Percentiles rank a stretch among this genome's conserved stretches.
These are phyloP conservation scores for Xylocampa areola DNA, from an alignment of 2,888 invertebrate genomes.

Conservation along the genomic window DNA sequence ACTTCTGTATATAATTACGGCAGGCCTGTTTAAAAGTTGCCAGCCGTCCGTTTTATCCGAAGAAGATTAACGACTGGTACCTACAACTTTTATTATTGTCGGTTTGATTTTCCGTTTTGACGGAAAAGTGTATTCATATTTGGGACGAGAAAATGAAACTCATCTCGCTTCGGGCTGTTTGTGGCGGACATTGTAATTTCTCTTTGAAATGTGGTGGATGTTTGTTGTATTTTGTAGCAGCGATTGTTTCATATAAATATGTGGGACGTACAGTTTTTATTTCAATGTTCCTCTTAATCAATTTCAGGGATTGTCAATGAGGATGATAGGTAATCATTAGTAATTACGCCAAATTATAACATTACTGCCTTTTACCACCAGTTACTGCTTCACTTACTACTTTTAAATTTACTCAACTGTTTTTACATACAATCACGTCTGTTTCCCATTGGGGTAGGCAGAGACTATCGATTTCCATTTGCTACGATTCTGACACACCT, in stretches of 20 bases:
- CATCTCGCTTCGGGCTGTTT: slow-evolving; percentile 24
- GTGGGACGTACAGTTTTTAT: background rate
- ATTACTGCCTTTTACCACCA: too few relatives aligned
- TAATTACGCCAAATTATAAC: too few relatives aligned
- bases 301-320: too few relatives aligned
- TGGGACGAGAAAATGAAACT: slow-evolving; percentile 22
- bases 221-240: background rate
- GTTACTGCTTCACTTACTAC: too few relatives aligned
- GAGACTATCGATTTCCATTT: too few relatives aligned
- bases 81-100: slow-evolving; percentile 38
- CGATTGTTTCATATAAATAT: background rate
- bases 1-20: slow-evolving; percentile 57
- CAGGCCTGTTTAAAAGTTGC: slow-evolving; percentile 51
- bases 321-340: too few relatives aligned
- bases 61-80: slow-evolving; percentile 52
- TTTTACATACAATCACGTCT: too few relatives aligned
- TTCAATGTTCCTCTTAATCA: background rate
- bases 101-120: slow-evolving; percentile 22
- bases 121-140: slow-evolving; percentile 19
- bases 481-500: too few relatives aligned
- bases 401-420: too few relatives aligned
- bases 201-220: slow-evolving; percentile 12
- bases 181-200: slow-evolving; percentile 17
- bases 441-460: too few relatives aligned
- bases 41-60: slow-evolving; percentile 32